Evolutionary conservation across 2,888 invertebrate species (phyloP).

Genomic region (Apodemia hepburni): DNA sequence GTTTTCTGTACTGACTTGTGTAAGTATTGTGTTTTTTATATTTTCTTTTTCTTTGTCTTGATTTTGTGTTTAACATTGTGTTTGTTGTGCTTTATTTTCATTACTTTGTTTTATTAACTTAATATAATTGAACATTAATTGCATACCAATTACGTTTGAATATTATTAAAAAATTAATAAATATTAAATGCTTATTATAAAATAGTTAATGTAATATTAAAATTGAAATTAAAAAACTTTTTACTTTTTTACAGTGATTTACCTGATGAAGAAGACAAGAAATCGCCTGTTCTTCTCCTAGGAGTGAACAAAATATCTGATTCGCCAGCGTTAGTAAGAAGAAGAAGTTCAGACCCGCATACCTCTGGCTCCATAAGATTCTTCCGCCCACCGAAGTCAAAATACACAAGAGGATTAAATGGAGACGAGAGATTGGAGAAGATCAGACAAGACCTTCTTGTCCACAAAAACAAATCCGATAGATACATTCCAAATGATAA

Average conservation of each 20-base stretch:
- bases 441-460: slow-evolving; percentile 65
- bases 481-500: slow-evolving; percentile 63
- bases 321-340: slow-evolving; percentile 60
- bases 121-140: neutral
- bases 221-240: neutral
- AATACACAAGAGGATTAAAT: slow-evolving; percentile 67
- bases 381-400: slow-evolving; percentile 67
- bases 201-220: neutral
- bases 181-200: neutral
- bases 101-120: neutral
- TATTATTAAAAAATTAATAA: neutral
- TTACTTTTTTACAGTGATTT: slow-evolving; percentile 75
- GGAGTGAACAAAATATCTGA: slow-evolving; percentile 80
- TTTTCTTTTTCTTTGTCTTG: slow-evolving; percentile 21
- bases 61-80: slow-evolving; percentile 1
- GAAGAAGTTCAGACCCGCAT: slow-evolving; percentile 61
- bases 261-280: slow-evolving; percentile 80
- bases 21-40: slow-evolving; percentile 27
- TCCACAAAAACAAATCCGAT: slow-evolving; percentile 65
- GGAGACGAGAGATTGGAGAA: slow-evolving; percentile 70
- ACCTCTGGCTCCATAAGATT: slow-evolving; percentile 65
- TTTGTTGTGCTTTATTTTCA: neutral
- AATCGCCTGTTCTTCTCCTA: slow-evolving; percentile 80
- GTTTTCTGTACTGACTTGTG: slow-evolving; percentile 27
- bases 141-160: neutral